phyloP scores from a whole-genome alignment of 2,797 vertebrate genomes.

The Lutjanus argentimaculatus region DNA sequence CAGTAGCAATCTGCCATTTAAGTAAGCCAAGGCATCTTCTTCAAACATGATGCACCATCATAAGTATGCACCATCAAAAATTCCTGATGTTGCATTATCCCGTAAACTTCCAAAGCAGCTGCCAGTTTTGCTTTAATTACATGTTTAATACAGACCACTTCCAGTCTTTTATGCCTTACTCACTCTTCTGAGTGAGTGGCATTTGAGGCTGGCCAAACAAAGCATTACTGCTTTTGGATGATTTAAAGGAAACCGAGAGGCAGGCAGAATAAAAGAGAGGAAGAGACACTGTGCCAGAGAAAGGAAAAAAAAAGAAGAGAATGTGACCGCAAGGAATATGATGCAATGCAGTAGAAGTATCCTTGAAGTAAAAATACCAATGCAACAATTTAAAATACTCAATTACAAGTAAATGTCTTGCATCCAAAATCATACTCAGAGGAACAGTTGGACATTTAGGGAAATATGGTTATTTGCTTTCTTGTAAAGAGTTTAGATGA shows the following conservation, averaged over 20 bases:
- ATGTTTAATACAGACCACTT: background rate
- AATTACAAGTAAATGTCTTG: background rate
- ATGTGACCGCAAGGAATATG: background rate
- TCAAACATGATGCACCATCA: background rate
- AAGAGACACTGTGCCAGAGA: background rate
- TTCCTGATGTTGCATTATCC: slow-evolving; percentile 8
- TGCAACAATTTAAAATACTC: background rate
- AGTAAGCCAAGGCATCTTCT: fast-evolving
- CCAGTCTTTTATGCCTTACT: background rate
- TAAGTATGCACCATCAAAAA: background rate
- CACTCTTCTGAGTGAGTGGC: background rate
- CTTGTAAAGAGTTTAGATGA: too few relatives aligned
- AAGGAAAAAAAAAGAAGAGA: background rate
- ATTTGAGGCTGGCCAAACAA: background rate
- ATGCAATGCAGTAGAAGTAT: background rate
- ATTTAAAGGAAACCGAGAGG: background rate
- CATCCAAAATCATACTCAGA: too few relatives aligned
- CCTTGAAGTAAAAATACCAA: background rate
- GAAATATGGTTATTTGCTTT: too few relatives aligned
- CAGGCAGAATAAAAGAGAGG: too few relatives aligned
- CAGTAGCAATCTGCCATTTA: too few relatives aligned
- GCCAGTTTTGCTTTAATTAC: background rate
- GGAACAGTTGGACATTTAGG: too few relatives aligned
- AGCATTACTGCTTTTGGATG: background rate
- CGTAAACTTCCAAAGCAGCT: background rate